phyloP scores from a whole-genome alignment of 2,113 vertebrate species.

The Neolamprologus hecqui region DNA sequence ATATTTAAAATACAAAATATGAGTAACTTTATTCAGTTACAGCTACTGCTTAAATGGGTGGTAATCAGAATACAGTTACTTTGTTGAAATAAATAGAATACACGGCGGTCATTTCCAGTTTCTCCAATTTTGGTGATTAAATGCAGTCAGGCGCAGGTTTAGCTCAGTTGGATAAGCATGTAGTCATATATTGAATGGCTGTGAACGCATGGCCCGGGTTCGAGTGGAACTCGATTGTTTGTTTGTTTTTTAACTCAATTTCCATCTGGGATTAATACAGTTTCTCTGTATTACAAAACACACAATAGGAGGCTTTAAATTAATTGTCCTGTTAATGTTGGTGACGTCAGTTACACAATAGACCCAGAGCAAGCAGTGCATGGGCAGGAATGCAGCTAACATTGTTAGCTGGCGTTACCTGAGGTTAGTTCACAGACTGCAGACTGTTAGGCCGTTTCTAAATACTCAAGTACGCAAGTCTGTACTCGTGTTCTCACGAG shows the following conservation, averaged over 20 bases:
- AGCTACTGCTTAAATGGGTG: neutral
- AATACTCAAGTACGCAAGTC: neutral
- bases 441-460: neutral
- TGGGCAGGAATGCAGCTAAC: neutral
- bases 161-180: neutral
- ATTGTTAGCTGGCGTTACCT: neutral
- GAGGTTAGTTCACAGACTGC: neutral
- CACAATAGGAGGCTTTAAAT: neutral
- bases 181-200: neutral
- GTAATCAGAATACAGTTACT: neutral
- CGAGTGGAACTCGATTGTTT: accelerated
- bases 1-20: neutral
- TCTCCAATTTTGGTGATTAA: neutral
- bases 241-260: neutral
- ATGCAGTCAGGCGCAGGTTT: neutral
- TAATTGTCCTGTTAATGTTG: neutral
- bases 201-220: accelerated
- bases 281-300: neutral
- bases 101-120: neutral
- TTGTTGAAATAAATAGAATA: neutral
- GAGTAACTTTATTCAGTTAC: neutral
- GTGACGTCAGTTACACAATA: neutral
- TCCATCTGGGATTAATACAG: neutral
- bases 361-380: neutral
- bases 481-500: neutral